These are phyloP conservation scores for Sebastes minor DNA, from an alignment of 2,797 vertebrate species.

Conservation along the genomic window DNA sequence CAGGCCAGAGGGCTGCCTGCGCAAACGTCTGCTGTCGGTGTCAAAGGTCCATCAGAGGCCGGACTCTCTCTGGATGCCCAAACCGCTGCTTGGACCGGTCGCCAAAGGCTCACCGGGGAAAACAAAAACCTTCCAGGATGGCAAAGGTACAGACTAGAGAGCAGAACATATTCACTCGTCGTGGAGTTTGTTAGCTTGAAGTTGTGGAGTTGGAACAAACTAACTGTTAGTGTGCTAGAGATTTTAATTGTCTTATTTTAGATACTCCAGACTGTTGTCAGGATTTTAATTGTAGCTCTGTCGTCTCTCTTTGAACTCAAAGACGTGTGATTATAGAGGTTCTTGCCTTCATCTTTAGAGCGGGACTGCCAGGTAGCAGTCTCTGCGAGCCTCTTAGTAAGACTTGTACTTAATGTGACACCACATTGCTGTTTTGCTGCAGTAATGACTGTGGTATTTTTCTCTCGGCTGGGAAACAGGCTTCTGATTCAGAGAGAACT, in stretches of 20 bases:
- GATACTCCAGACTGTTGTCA: background rate
- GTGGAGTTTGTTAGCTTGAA: background rate
- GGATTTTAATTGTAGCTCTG: background rate
- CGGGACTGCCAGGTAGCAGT: background rate
- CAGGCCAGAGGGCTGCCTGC: slow-evolving; percentile 77
- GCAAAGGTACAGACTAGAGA: slow-evolving; percentile 68
- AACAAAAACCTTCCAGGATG: slow-evolving; percentile 52
- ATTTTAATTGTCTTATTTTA: background rate
- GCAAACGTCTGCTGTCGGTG: slow-evolving; percentile 82
- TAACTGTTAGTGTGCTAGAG: background rate
- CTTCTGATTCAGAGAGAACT: background rate
- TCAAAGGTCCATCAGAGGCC: slow-evolving; percentile 84
- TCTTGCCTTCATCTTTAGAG: background rate
- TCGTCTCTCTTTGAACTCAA: slow-evolving; percentile 3
- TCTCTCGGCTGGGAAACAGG: slow-evolving; percentile 5
- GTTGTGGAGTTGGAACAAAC: background rate
- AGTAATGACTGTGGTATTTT: slow-evolving; percentile 8
- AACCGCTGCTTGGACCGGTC: slow-evolving; percentile 77
- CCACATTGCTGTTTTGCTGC: slow-evolving; percentile 19
- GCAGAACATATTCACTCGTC: background rate
- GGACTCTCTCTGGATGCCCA: slow-evolving; percentile 87
- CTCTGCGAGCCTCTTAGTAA: slow-evolving; percentile 47
- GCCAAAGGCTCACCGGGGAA: slow-evolving; percentile 41
- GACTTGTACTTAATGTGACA: slow-evolving; percentile 24
- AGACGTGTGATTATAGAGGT: background rate